A percentile compares a stretch with the other conserved stretches of the same genome.
phyloP scores from a whole-genome alignment of 2,113 vertebrate species.

The Motacilla alba region DNA sequence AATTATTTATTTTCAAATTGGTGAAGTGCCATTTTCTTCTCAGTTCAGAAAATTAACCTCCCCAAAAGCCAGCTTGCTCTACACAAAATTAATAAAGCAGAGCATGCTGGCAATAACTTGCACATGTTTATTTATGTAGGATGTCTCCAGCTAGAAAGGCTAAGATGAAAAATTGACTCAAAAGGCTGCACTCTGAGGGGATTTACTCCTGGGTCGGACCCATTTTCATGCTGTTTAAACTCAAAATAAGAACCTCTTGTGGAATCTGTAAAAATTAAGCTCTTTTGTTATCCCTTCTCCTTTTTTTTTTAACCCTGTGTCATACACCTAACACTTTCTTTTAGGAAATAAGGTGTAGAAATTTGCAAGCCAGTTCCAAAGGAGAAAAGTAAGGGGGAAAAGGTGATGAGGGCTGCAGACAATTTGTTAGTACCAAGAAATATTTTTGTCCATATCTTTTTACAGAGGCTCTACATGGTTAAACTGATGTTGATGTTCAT shows the following conservation, averaged over 20 bases:
- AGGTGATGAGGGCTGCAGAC: background rate
- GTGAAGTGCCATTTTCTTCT: conserved; percentile 65
- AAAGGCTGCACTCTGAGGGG: conserved; percentile 39
- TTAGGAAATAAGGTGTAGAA: background rate
- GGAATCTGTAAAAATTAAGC: conserved; percentile 30
- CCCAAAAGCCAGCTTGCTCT: conserved; percentile 63
- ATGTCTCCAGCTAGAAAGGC: conserved; percentile 56
- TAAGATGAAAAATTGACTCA: conserved; percentile 65
- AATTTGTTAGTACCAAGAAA: background rate
- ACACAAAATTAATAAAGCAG: conserved; percentile 73
- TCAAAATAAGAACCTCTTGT: background rate
- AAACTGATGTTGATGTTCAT: background rate
- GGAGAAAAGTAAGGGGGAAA: background rate
- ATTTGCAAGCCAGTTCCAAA: background rate
- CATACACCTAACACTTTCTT: background rate
- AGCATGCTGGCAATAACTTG: conserved; percentile 58
- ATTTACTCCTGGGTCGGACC: conserved; percentile 45
- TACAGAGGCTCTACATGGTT: background rate
- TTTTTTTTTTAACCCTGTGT: background rate
- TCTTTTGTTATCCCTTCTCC: conserved; percentile 27
- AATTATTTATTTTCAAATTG: conserved; percentile 69
- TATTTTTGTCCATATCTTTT: background rate
- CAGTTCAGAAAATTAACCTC: conserved; percentile 69
- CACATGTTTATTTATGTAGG: conserved; percentile 69
- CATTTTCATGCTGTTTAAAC: conserved; percentile 24